Conservation (phyloP, 2,888 invertebrate genomes). For the Mimumesa dahlbomi region DNA sequence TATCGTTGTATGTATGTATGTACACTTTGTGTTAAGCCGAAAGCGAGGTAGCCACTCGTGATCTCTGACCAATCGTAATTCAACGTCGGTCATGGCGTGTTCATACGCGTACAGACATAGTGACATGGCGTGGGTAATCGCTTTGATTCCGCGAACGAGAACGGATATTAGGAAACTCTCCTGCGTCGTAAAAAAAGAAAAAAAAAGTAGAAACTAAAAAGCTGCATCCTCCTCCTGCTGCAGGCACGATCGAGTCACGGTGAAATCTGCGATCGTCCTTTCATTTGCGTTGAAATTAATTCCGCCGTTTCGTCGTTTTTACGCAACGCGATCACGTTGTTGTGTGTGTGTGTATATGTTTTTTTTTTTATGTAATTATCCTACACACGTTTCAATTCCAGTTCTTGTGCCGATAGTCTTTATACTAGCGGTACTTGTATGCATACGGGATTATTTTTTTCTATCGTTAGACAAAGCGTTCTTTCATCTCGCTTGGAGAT, state of each 20-base stretch:
- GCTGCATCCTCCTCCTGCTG: constrained; percentile 63
- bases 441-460: no score
- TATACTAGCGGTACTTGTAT: no score
- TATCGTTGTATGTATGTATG: no score
- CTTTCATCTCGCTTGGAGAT: no score
- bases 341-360: no score
- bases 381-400: no score
- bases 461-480: no score
- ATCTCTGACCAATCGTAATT: constrained; percentile 44
- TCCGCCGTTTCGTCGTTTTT: neutral
- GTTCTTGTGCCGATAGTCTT: no score
- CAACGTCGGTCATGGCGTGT: constrained; percentile 56
- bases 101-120: constrained; percentile 64
- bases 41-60: constrained; percentile 21
- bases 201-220: constrained; percentile 68
- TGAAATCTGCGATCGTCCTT: constrained; percentile 40
- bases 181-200: constrained; percentile 62
- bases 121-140: constrained; percentile 72
- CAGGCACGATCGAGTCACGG: constrained; percentile 40
- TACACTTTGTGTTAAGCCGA: neutral
- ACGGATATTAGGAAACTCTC: constrained; percentile 77
- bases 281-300: constrained; percentile 4
- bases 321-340: no score
- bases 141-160: constrained; percentile 76
- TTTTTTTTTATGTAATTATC: no score